phyloP scores from a whole-genome alignment of 2,797 vertebrate genomes.

The Spondyliosoma cantharus region DNA sequence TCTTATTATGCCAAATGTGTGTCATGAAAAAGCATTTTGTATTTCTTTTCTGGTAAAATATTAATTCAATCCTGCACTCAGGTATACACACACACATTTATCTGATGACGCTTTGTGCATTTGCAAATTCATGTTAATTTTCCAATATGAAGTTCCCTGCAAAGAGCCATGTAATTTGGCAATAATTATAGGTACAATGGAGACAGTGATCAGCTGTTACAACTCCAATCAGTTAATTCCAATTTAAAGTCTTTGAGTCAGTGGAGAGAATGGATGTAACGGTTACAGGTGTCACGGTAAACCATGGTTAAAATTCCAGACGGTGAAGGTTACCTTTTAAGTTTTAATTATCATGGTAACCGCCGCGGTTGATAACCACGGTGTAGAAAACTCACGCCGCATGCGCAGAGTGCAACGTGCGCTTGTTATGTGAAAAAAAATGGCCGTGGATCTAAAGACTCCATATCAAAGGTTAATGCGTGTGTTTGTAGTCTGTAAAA shows the following conservation, averaged over 20 bases:
- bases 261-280: too few relatives aligned
- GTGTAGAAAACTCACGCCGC: too few relatives aligned
- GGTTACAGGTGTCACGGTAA: too few relatives aligned
- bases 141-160: not conserved
- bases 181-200: slow-evolving; percentile 2
- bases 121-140: not conserved
- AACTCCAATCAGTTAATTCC: not conserved
- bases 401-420: too few relatives aligned
- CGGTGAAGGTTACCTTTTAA: too few relatives aligned
- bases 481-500: not conserved
- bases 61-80: not conserved
- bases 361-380: too few relatives aligned
- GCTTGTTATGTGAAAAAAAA: too few relatives aligned
- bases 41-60: not conserved
- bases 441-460: not conserved
- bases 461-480: not conserved
- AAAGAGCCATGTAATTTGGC: slow-evolving; percentile 7
- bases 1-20: not conserved
- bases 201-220: not conserved
- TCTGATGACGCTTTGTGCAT: not conserved
- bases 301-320: too few relatives aligned
- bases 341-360: too few relatives aligned
- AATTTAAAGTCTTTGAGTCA: not conserved
- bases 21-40: not conserved
- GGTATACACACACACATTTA: not conserved